Percentiles rank a stretch among this genome's conserved stretches.
Evolutionary conservation across 2,888 invertebrate species (phyloP).

Genomic region (Phyllotreta striolata): DNA sequence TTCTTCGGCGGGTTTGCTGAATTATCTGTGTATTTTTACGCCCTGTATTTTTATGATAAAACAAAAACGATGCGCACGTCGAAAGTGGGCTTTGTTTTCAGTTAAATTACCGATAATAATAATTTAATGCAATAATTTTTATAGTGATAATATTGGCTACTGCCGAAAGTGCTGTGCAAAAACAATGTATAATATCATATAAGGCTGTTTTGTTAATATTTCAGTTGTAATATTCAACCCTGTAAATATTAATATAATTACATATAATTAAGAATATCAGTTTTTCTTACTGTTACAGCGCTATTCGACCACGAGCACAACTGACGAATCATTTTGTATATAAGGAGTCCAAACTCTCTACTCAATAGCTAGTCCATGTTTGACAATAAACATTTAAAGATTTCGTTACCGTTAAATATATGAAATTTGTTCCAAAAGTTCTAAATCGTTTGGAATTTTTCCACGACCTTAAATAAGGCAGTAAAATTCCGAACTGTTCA

Average conservation of each 20-base stretch:
- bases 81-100: not conserved
- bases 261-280: conserved; percentile 7
- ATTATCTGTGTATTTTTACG: too few species aligned
- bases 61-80: too few species aligned
- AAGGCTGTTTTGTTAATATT: conserved; percentile 31
- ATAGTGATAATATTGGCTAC: conserved; percentile 51
- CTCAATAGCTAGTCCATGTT: too few species aligned
- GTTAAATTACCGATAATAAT: conserved; percentile 28
- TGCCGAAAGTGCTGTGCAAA: conserved; percentile 51
- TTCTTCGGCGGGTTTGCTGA: too few species aligned
- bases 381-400: too few species aligned
- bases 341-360: not conserved
- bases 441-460: too few species aligned
- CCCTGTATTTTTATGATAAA: too few species aligned
- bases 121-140: conserved; percentile 40
- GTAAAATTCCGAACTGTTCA: too few species aligned
- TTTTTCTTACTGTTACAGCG: not conserved
- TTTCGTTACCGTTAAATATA: too few species aligned
- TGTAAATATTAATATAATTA: conserved; percentile 22
- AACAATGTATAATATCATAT: conserved; percentile 34
- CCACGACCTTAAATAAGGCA: too few species aligned
- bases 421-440: too few species aligned
- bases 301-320: not conserved
- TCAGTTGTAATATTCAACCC: conserved; percentile 15
- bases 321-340: not conserved